Base-by-base conservation (phyloP, 2,113 vertebrate genomes). In the Bucco capensis region DNA sequence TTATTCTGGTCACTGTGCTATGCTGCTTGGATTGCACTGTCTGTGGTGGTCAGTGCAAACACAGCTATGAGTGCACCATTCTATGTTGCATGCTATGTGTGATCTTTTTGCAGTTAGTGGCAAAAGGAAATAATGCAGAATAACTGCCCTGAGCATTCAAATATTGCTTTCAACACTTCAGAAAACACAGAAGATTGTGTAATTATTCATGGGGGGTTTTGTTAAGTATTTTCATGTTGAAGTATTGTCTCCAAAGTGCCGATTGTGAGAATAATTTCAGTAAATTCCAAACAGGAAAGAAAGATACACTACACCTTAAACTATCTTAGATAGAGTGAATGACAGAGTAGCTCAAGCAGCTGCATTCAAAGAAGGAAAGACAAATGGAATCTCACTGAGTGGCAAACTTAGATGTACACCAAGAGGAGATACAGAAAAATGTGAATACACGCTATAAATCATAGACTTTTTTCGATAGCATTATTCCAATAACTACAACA, bases 401-500 rank as follows among this genome's bases (percentile, higher is more conserved):
- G 46, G 5, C 18, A 92, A 88, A 86, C n/a, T 81, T 90, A 73
- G 92, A 92, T 18, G 24, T 72, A 56, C n/a, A 72, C 84, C 37
- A 66, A 62, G 18, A 69, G 49, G 7, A 71, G 24, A 23, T 14
- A 27, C 5, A 8, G 69, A 88, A 76, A 50, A 42, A 64, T 17
- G 61, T 15, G 37, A 12, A 51, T 12, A 87, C 33, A 38, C 38
- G 49, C 16, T 78, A 46, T 88, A 94, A 73, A 96, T 92, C 86
- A 92, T 12, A 51, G 31, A 90, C 80, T 95, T 46, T 35, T 51
- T 97, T 86, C 88, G 92, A 88, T 93, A 95, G 57, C 58, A 88
- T 66, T 73, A 83, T 73, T 88, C 91, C 70, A 92, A 95, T 93
- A 95, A 94, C 40, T 61, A 66, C 24, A 83, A 72, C 74, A 93